phyloP scores from a whole-genome alignment of 2,797 vertebrate genomes.

The Echeneis naucrates region DNA sequence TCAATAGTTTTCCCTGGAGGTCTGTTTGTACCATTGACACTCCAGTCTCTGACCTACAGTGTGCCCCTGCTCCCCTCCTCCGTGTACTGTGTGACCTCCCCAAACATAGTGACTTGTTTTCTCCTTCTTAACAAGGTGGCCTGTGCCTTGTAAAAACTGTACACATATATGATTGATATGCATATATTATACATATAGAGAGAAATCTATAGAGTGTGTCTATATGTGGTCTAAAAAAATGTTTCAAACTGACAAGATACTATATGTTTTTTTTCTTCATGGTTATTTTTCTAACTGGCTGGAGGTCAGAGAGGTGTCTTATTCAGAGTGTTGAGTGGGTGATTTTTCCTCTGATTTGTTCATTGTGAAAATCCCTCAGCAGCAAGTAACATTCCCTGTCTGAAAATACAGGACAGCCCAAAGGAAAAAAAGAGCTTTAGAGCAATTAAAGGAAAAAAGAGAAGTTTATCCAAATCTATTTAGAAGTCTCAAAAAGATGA shows the following conservation, averaged over 20 bases:
- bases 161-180: conserved; percentile 85
- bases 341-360: conserved; percentile 66
- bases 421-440: conserved; percentile 55
- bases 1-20: conserved; percentile 66
- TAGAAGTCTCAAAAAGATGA: conserved; percentile 59
- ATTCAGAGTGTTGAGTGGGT: conserved; percentile 61
- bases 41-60: conserved; percentile 49
- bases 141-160: conserved; percentile 93
- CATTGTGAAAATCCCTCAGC: conserved; percentile 64
- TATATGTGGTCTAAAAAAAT: conserved; percentile 81
- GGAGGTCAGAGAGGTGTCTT: conserved; percentile 67
- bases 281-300: conserved; percentile 79
- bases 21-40: conserved; percentile 60
- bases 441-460: conserved; percentile 53
- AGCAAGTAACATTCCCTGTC: conserved; percentile 80
- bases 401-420: conserved; percentile 70
- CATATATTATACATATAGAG: conserved; percentile 84
- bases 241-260: conserved; percentile 76
- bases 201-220: conserved; percentile 84
- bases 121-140: conserved; percentile 90
- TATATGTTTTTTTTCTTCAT: conserved; percentile 66
- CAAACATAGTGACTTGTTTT: conserved; percentile 86
- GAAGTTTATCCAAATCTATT: conserved; percentile 61
- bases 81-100: conserved; percentile 67
- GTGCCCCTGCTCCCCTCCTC: conserved; percentile 37